Evolutionary conservation across 2,888 invertebrate genomes (phyloP), one percentile per base, ranked within the genome.

Genomic region (Trichopoda pennipes): DNA sequence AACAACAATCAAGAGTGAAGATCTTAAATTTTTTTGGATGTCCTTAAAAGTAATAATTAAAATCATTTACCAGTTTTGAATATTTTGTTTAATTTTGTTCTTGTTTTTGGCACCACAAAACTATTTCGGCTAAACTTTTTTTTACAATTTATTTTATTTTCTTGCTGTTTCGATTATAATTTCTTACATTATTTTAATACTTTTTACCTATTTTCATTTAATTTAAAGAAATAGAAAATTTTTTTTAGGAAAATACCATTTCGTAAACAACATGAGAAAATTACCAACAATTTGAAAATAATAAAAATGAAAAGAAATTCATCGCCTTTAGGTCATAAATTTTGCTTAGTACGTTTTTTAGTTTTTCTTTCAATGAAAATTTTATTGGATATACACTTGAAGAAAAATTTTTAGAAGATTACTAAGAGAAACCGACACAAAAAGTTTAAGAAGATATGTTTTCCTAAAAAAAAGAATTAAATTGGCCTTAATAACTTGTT

Each of bases 271-370:
- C 21, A 70, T 49, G 58, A 44, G 51, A 69, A 75, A 75, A 69
- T 75, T 44, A 72, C 51, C 76, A 74, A 79, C 74, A 77, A 83
- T 83, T 84, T 81, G 63, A 83, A 84, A 85, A 75, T 69, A 70
- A 76, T 81, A 79, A 82, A 83, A 79, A 58, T 74, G n/a, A n/a
- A 69, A 76, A 76, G 58, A 78, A 81, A 80, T 80, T 84, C 79
- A 78, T 60, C 78, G 70, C 72, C 76, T 78, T 79, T 76, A 69
- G 76, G 79, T 80, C 74, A 84, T 84, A 80, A 84, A 83, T 83
- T 83, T 78, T 58, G 47, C 77, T 81, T 79, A 70, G 74, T 70
- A 42, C 42, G 16, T 73, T 72, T 69, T 58, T 47, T 9, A 14
- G 28, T 17, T 17, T 28, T 44, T 51, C 16, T n/a, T 51, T 51